Conservation (phyloP, 2,113 vertebrate species). For the Mustela nigripes region DNA sequence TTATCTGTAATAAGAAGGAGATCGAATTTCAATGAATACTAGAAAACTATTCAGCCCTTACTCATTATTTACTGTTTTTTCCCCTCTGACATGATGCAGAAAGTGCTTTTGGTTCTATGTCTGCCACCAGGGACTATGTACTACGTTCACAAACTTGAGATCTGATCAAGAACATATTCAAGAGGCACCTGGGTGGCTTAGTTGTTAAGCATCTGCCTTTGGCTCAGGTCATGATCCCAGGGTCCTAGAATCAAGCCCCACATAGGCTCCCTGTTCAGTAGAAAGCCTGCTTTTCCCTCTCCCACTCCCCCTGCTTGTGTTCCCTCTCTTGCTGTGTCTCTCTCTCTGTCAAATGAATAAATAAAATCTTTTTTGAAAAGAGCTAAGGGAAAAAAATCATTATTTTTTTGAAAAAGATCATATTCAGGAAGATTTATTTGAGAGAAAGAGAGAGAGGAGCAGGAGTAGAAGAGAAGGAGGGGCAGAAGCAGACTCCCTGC, state of each 20-base stretch:
- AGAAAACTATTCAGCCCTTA: neutral
- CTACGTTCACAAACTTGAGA: neutral
- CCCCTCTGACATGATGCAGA: neutral
- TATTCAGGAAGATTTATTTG: neutral
- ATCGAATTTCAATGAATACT: neutral
- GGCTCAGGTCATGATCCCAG: too few relatives aligned
- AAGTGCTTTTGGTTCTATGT: neutral
- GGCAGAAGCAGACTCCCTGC: neutral
- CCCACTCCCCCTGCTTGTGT: too few relatives aligned
- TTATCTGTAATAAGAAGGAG: neutral
- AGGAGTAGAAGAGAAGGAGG: neutral
- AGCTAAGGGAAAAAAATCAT: too few relatives aligned
- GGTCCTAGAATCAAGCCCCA: too few relatives aligned
- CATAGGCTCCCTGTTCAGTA: too few relatives aligned
- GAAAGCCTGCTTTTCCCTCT: too few relatives aligned
- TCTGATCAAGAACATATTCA: neutral
- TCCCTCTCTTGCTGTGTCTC: too few relatives aligned
- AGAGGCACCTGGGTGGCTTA: too few relatives aligned
- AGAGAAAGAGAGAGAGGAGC: neutral
- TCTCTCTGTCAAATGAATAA: too few relatives aligned
- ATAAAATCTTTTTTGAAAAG: too few relatives aligned
- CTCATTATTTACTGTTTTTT: neutral
- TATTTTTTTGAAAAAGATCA: too few relatives aligned
- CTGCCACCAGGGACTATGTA: neutral
- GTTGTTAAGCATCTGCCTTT: too few relatives aligned